These are phyloP conservation scores for Cephus spinipes DNA, from an alignment of 2,888 invertebrate genomes.

Conservation along the genomic window DNA sequence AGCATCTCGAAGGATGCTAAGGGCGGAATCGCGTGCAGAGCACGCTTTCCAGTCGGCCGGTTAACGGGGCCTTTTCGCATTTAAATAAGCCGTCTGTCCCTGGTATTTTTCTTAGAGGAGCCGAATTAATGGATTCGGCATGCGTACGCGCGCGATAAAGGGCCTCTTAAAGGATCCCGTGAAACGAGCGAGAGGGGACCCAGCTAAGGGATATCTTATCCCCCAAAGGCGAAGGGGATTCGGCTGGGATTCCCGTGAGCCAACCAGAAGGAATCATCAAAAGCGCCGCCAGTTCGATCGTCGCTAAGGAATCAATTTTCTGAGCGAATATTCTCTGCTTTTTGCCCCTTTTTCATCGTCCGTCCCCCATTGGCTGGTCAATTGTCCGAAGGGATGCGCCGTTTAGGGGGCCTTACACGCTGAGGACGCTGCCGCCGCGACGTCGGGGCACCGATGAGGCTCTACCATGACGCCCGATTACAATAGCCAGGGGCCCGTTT, in stretches of 20 bases:
- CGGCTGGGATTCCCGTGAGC: background rate
- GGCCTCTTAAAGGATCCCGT: background rate
- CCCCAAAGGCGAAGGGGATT: background rate
- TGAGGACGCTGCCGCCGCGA: slow-evolving; percentile 70
- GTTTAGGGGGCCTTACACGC: slow-evolving; percentile 37
- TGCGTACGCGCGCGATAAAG: background rate
- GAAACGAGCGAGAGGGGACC: background rate
- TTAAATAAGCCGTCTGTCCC: background rate
- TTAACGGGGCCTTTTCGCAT: background rate
- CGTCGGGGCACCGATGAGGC: slow-evolving; percentile 72
- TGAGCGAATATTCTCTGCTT: slow-evolving; percentile 36
- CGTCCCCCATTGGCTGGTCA: slow-evolving; percentile 29
- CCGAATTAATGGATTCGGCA: background rate
- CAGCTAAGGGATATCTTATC: background rate
- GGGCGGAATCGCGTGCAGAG: background rate
- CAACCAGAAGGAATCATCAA: slow-evolving; percentile 18
- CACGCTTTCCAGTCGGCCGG: background rate
- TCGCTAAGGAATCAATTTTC: slow-evolving; percentile 43
- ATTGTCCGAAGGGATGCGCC: slow-evolving; percentile 33
- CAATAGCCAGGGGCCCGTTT: slow-evolving; percentile 64
- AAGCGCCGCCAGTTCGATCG: slow-evolving; percentile 28
- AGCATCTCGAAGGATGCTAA: background rate
- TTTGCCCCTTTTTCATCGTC: slow-evolving; percentile 28
- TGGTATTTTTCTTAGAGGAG: background rate
- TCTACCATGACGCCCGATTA: slow-evolving; percentile 73